These are phyloP conservation scores for Cygnus atratus DNA, from an alignment of 2,113 vertebrate genomes.

Conservation along the genomic window DNA sequence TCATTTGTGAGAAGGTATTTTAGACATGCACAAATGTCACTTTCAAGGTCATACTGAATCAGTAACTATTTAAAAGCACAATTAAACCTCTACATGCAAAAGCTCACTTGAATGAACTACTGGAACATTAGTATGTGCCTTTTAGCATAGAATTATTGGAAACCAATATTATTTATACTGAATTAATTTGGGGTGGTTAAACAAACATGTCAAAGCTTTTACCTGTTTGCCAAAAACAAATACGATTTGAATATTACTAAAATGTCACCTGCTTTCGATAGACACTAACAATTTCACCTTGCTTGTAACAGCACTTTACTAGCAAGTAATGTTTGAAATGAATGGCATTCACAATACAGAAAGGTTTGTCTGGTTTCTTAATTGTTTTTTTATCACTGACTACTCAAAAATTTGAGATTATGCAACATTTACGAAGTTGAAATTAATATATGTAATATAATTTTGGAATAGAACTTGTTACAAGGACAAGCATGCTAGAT, in stretches of 20 bases:
- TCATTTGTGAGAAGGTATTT: conserved; percentile 64
- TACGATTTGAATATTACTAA: conserved; percentile 55
- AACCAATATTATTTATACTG: conserved; percentile 71
- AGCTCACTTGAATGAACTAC: conserved; percentile 76
- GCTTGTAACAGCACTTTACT: conserved; percentile 68
- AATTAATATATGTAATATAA: conserved; percentile 61
- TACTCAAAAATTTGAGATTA: conserved; percentile 46
- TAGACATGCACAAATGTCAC: conserved; percentile 74
- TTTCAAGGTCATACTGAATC: conserved; percentile 71
- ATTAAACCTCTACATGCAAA: conserved; percentile 70
- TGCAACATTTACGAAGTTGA: conserved; percentile 61
- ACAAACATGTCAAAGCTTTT: conserved; percentile 51
- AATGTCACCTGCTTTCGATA: conserved; percentile 38
- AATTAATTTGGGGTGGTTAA: conserved; percentile 54
- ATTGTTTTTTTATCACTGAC: conserved; percentile 33
- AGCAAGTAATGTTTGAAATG: conserved; percentile 38
- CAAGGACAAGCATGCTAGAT: conserved; percentile 57
- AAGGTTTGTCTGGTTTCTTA: conserved; percentile 25
- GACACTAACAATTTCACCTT: conserved; percentile 57
- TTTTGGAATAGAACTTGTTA: conserved; percentile 64
- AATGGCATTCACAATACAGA: conserved; percentile 33
- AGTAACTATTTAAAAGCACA: conserved; percentile 80
- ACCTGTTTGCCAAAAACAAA: conserved; percentile 75
- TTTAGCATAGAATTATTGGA: conserved; percentile 71
- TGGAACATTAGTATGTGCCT: conserved; percentile 80